Percentiles rank a stretch among this genome's conserved stretches.
These are phyloP conservation scores for Pomatostomus ruficeps DNA, from an alignment of 2,113 vertebrate genomes.

Conservation along the genomic window DNA sequence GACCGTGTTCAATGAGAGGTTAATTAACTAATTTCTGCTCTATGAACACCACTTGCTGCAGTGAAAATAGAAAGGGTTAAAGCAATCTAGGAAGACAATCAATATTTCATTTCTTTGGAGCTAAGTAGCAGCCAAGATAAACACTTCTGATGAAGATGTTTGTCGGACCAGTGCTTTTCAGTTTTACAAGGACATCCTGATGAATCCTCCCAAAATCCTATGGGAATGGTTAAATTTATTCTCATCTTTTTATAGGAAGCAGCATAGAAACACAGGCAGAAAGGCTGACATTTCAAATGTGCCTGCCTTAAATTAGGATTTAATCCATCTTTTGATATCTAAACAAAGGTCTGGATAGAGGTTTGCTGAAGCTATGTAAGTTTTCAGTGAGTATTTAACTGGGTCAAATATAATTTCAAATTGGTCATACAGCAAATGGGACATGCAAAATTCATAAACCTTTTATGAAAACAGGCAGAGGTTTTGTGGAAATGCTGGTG, in stretches of 20 bases:
- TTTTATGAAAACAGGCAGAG: background rate
- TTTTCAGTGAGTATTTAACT: background rate
- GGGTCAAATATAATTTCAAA: background rate
- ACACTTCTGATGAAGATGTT: background rate
- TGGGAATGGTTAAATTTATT: background rate
- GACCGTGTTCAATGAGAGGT: background rate
- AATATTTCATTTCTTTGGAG: constrained; percentile 11
- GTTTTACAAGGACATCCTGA: background rate
- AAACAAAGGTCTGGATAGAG: background rate
- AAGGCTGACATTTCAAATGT: background rate
- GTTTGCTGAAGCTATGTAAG: background rate
- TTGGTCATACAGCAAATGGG: background rate
- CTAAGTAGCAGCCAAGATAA: background rate
- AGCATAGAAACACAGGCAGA: background rate
- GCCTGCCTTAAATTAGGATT: background rate
- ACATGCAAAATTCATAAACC: background rate
- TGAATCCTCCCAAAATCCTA: background rate
- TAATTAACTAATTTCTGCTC: background rate
- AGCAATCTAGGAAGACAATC: background rate
- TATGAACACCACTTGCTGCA: background rate
- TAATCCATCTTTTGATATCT: background rate
- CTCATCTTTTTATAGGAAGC: background rate
- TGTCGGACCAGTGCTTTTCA: background rate
- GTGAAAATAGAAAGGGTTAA: background rate
- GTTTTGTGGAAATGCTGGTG: background rate